Base-by-base conservation (phyloP, 2,113 vertebrate genomes). In the Cebidichthys violaceus region DNA sequence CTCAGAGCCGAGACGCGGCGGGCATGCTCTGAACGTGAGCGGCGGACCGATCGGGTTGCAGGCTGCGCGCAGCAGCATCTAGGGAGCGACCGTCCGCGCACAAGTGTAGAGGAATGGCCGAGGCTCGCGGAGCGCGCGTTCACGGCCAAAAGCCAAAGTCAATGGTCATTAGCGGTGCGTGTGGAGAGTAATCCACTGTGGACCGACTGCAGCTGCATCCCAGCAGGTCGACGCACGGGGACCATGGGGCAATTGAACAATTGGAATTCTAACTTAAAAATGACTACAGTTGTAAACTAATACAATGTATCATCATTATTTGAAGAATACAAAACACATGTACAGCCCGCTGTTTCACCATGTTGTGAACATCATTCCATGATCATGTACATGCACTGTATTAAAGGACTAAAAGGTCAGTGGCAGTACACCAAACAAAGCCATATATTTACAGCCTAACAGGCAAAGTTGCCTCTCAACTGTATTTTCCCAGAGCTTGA, bases 71-170 rank as follows among this genome's bases (percentile, higher is more conserved):
- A 24, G 88, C 83, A 84, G 88, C 90, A 90, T 85, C 86, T 82
- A 65, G 90, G 92, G 90, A 93, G 93, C 92, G 87, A 92, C 90
- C 91, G 83, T 90, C 89, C 85, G 75, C 90, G 76, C 88, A 82
- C 84, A 62, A 33, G 82, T 70, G 62, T 8, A 77, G 84, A 84
- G 86, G 74, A 84, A 91, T 90, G 90, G 86, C 86, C 85, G 90
- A 69, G 87, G 72, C 81, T 86, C 59, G 77, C 69, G 68, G 82
- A 81, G 90, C 79, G 93, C 92, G 93, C 92, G 92, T 85, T 91
- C 92, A 94, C 90, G 89, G 86, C 82, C 84, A 55, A 35, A 33
- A 92, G 76, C 50, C 88, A 84, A 59, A 92, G 86, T 86, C 89
- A 92, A 47, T 79, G 93, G 90, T 93, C 93, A 90, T 91, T 86